A percentile compares a stretch with the other conserved stretches of the same genome.
Evolutionary conservation across 2,797 vertebrate species (phyloP).

Genomic region (Clamator glandarius): DNA sequence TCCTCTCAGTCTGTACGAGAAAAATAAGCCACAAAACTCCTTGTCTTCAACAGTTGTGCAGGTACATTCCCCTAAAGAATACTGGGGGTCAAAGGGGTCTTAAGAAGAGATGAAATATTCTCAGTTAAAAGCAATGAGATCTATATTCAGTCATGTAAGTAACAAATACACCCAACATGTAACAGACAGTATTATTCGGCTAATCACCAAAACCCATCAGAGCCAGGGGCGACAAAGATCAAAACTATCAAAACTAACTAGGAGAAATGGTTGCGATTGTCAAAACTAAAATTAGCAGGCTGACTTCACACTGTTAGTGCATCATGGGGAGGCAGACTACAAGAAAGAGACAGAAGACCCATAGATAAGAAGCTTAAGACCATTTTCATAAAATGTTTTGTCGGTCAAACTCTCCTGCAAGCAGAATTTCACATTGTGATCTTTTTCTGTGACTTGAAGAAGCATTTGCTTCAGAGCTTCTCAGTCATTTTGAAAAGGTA

Average conservation of each 20-base stretch:
- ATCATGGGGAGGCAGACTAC: neutral
- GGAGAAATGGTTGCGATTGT: neutral
- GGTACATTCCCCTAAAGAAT: neutral
- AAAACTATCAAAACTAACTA: too few species aligned
- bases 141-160: neutral
- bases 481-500: neutral
- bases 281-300: neutral
- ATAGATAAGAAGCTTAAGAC: neutral
- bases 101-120: neutral
- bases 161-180: neutral
- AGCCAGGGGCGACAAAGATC: neutral
- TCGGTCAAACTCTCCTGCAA: neutral
- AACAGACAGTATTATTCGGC: neutral
- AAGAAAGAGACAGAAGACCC: neutral
- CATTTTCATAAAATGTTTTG: neutral
- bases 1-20: neutral
- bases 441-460: neutral
- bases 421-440: neutral
- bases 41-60: neutral
- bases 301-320: neutral
- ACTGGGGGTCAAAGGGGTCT: neutral
- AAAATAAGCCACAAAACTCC: neutral
- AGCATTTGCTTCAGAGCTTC: neutral
- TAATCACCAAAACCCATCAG: neutral
- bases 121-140: neutral